Conservation (phyloP, 2,888 invertebrate species). For the Ethmia dodecea region DNA sequence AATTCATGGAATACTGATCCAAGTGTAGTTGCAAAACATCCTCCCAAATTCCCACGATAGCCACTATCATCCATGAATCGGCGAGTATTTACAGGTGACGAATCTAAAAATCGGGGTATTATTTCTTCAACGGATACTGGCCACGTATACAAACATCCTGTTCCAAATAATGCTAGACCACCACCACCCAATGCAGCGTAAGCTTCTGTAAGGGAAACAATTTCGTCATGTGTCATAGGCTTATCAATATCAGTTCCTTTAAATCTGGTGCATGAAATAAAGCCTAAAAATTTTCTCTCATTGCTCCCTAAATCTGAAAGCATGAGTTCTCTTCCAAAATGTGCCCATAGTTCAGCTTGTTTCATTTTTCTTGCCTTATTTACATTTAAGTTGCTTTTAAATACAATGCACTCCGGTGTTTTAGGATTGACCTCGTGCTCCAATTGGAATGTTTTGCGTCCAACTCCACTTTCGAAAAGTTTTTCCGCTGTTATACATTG, state of each 20-base stretch:
- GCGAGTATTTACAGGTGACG: constrained; percentile 81
- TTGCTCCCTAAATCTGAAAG: constrained; percentile 79
- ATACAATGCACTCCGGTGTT: constrained; percentile 82
- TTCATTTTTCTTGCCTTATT: constrained; percentile 84
- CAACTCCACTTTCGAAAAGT: constrained; percentile 86
- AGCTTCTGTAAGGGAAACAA: constrained; percentile 83
- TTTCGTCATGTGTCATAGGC: constrained; percentile 82
- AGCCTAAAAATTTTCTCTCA: constrained; percentile 91
- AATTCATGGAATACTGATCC: constrained; percentile 96
- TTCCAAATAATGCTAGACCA: constrained; percentile 93
- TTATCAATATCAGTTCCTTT: constrained; percentile 79
- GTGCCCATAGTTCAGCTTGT: constrained; percentile 89
- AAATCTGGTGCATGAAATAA: constrained; percentile 91
- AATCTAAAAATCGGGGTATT: constrained; percentile 66
- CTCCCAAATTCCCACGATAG: constrained; percentile 90
- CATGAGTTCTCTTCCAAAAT: constrained; percentile 91
- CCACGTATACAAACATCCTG: constrained; percentile 94
- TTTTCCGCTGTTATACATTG: constrained; percentile 94
- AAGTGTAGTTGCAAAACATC: constrained; percentile 92
- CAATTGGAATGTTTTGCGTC: constrained; percentile 88
- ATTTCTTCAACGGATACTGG: constrained; percentile 84
- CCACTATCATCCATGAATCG: constrained; percentile 94
- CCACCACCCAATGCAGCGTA: constrained; percentile 96
- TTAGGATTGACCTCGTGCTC: constrained; percentile 79
- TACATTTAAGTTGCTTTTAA: constrained; percentile 83